Evolutionary conservation across 2,797 vertebrate species (phyloP), one percentile per base, ranked within the genome.

Genomic region (Urophycis tenuis): DNA sequence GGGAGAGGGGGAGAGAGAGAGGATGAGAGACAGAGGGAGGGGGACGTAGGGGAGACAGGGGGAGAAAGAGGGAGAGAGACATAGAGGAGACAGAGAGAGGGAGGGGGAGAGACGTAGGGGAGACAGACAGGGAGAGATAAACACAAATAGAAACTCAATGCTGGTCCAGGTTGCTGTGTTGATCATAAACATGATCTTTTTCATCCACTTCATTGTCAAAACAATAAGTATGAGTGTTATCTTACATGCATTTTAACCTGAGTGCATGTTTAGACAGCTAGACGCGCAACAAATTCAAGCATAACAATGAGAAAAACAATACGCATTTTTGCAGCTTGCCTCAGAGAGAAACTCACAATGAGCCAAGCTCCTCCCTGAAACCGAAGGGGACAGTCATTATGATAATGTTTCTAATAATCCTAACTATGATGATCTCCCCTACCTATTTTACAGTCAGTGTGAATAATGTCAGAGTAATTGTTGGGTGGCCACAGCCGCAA

Each of bases 351-450:
- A 64, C 7, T 67, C 29, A 3, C 25, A 14, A 11, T 10, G n/a
- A 67, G 64, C 64, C n/a, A 14, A 0, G 22, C 67, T 31, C 15
- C 67, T 31, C 67, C 30, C 3, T n/a, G 19, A 70, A 70, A 29
- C 15, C 25, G 14, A 31, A 17, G 67, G 67, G 64, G 64, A 30
- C 25, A 11, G 9, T 25, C 64, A 29, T 69, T 11, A 69, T 69
- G 29, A 69, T 30, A 19, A 69, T 11, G 29, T 31, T 60, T 10
- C 49, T 35, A 33, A 11, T 36, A 72, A 73, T 74, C 29, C 72
- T 73, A 84, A 85, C 83, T 78, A 82, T 84, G 88, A 89, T 88
- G 84, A 88, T 81, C 36, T 36, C 69, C 77, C 75, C 83, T 77
- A 82, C 83, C 89, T 88, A 86, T 85, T 87, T 82, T 30, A 64